Evolutionary conservation across 2,797 vertebrate species (phyloP).

Genomic region (Lagocephalus sceleratus): DNA sequence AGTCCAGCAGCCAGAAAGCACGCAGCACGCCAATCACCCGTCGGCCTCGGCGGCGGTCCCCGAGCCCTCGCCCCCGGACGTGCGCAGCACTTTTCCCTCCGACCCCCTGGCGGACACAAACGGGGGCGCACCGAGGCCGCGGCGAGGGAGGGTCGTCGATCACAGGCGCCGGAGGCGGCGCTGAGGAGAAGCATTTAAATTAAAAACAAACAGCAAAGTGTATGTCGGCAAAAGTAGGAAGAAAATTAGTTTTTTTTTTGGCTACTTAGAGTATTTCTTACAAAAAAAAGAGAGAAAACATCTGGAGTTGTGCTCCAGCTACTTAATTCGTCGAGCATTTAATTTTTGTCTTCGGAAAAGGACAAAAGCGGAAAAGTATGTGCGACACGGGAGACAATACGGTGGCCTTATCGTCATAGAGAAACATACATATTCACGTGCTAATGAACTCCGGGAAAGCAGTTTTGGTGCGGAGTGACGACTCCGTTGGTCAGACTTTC

Average conservation of each 20-base stretch:
- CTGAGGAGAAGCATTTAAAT: slow-evolving; percentile 47
- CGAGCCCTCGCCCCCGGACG: slow-evolving; percentile 62
- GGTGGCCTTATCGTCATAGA: slow-evolving; percentile 62
- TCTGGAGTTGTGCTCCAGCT: slow-evolving; percentile 30
- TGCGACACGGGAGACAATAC: slow-evolving; percentile 29
- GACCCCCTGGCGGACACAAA: slow-evolving; percentile 57
- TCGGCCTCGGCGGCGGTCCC: slow-evolving; percentile 48
- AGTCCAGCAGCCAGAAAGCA: slow-evolving; percentile 55
- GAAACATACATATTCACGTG: slow-evolving; percentile 17
- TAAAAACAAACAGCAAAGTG: background rate
- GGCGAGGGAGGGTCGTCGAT: slow-evolving; percentile 74
- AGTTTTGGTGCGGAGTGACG: slow-evolving; percentile 21
- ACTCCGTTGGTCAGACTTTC: slow-evolving; percentile 29
- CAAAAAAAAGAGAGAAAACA: slow-evolving; percentile 39
- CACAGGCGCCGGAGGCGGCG: slow-evolving; percentile 76
- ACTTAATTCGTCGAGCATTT: slow-evolving; percentile 22
- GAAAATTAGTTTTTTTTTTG: slow-evolving; percentile 36
- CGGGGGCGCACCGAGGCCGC: slow-evolving; percentile 59
- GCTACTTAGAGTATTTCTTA: slow-evolving; percentile 49
- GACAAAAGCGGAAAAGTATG: slow-evolving; percentile 27
- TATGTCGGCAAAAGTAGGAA: slow-evolving; percentile 3
- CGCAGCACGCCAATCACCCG: slow-evolving; percentile 60
- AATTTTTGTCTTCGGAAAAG: slow-evolving; percentile 32
- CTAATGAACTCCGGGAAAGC: slow-evolving; percentile 30
- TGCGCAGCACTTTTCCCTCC: slow-evolving; percentile 62